Base-by-base conservation (phyloP, 2,888 invertebrate species). In the Xestoiulus laeticollis region DNA sequence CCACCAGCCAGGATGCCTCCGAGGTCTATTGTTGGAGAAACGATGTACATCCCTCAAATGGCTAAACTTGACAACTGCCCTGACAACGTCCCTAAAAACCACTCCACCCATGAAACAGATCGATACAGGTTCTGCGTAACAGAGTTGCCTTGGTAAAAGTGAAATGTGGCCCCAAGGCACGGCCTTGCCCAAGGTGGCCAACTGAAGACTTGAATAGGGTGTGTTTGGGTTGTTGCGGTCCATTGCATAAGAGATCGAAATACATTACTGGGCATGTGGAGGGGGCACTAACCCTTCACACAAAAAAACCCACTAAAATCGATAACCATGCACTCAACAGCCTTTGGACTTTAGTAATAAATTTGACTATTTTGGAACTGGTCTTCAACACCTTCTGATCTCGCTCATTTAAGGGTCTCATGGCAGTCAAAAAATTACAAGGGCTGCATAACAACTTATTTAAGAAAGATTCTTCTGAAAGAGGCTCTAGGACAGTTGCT, bases 121-220 rank as follows among this genome's bases (percentile, higher is more conserved):
- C 59, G 22, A 59, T 68, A 26, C 68, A 68, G 68, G 68, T 68
- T 68, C 68, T 12, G 68, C 26, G n/a, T 26, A 59, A 5, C 5
- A 6, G 68, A n/a, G 68, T 68, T 26, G 68, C 6, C 2, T 68
- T 12, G 68, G 68, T 26, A 68, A 68, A 68, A 68, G 26, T 68
- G 68, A 68, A 68, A 68, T 22, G 22, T 68, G 68, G 68, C 68
- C 68, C 68, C 22, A 68, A 68, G 68, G 68, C 68, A 68, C 68
- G 68, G 68, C 68, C 68, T 68, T 68, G 68, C 14, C 68, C 26
- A 68, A 12, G 68, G 68, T 68, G 68, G 68, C 26, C 68, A 26
- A 68, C 68, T 26, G 68, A 68, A 68, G 26, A n/a, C n/a, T n/a
- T n/a, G n/a, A n/a, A n/a, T n/a, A 22, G n/a, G n/a, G n/a, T 22